Conservation (phyloP, 2,797 vertebrate genomes). For the Notamacropus eugenii region DNA sequence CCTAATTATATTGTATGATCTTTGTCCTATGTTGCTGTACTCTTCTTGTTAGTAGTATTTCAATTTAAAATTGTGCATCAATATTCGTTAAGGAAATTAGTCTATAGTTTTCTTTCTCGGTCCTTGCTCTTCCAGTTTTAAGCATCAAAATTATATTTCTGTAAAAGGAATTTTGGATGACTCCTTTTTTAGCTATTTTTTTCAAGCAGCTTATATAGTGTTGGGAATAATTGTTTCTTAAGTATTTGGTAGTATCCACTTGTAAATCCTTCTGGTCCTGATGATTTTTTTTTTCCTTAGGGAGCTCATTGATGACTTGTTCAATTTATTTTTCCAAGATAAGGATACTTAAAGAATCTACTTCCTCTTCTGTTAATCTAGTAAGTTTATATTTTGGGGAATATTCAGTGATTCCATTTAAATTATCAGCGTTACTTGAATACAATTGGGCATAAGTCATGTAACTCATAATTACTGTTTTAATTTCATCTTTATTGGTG, state of each 20-base stretch:
- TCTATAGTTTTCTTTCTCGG: not conserved
- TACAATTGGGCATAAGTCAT: not conserved
- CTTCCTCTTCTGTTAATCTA: not conserved
- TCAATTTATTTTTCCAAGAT: not conserved
- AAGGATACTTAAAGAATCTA: not conserved
- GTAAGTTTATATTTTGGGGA: not conserved
- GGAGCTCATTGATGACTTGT: accelerated
- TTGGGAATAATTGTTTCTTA: not conserved
- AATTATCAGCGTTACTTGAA: not conserved
- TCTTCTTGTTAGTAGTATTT: not conserved
- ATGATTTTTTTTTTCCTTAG: not conserved
- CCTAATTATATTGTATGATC: not conserved
- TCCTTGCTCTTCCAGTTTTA: not conserved
- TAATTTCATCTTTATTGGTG: not conserved
- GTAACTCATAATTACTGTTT: not conserved
- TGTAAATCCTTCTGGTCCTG: not conserved
- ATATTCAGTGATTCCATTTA: not conserved
- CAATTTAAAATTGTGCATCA: not conserved
- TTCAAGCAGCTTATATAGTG: not conserved
- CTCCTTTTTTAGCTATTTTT: not conserved
- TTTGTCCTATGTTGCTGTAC: not conserved
- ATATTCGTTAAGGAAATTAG: not conserved
- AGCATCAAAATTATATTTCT: not conserved
- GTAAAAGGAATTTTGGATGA: not conserved
- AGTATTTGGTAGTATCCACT: too few species aligned